phyloP scores from a whole-genome alignment of 2,888 invertebrate genomes.

The Pollenia amentaria region DNA sequence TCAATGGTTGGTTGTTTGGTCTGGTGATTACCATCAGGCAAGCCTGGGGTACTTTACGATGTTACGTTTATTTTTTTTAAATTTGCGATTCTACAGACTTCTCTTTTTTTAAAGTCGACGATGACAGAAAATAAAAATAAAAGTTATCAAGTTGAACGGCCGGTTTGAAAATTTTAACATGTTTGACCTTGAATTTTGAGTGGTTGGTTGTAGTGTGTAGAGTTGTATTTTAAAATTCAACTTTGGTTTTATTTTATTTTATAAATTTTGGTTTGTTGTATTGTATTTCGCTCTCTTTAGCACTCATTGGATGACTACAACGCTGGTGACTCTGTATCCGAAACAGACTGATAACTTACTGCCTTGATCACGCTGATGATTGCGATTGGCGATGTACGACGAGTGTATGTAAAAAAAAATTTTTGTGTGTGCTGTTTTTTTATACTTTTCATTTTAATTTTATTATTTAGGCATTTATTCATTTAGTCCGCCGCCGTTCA shows the following conservation, averaged over 20 bases:
- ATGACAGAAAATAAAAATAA: slow-evolving; percentile 59
- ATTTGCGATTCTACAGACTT: slow-evolving; percentile 40
- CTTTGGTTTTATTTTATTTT: slow-evolving; percentile 44
- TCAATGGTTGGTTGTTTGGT: slow-evolving; percentile 62
- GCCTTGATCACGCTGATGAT: slow-evolving; percentile 25
- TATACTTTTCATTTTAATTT: not conserved
- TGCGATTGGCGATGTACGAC: slow-evolving; percentile 9
- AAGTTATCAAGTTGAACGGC: slow-evolving; percentile 74
- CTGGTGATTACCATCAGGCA: slow-evolving; percentile 58
- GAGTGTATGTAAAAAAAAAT: not conserved
- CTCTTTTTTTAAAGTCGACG: slow-evolving; percentile 35
- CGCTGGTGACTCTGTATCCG: slow-evolving; percentile 23
- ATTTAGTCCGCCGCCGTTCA: slow-evolving; percentile 7
- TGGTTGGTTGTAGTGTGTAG: slow-evolving; percentile 46
- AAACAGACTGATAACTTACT: slow-evolving; percentile 27
- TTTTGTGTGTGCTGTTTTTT: slow-evolving; percentile 13
- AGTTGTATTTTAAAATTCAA: slow-evolving; percentile 58
- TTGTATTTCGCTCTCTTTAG: slow-evolving; percentile 60
- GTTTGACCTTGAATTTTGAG: slow-evolving; percentile 73
- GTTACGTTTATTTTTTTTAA: slow-evolving; percentile 25
- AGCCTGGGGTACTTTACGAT: slow-evolving; percentile 47
- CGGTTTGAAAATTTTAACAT: slow-evolving; percentile 73
- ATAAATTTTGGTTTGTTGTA: slow-evolving; percentile 28
- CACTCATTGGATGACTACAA: slow-evolving; percentile 2
- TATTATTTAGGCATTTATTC: slow-evolving; percentile 51